Evolutionary conservation across 2,888 invertebrate genomes (phyloP).

Genomic region (Pycnomerus fuliginosus): DNA sequence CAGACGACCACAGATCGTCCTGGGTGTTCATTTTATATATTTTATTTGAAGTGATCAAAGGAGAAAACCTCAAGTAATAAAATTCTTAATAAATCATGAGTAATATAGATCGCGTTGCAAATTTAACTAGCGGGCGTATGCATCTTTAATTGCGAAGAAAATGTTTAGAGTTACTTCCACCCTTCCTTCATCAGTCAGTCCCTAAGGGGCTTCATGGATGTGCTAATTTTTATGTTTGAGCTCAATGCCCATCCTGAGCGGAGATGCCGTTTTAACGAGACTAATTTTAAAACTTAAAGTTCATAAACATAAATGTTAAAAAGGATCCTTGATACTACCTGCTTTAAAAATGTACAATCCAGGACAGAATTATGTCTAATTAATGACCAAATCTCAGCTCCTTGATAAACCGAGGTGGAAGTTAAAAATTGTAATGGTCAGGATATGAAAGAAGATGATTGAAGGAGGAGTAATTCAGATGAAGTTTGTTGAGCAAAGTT

Average conservation of each 20-base stretch:
- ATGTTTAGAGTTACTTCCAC: slow-evolving; percentile 15
- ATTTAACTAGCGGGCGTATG: slow-evolving; percentile 2
- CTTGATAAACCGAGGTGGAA: too few species aligned
- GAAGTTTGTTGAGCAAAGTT: not conserved
- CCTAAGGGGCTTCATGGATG: slow-evolving; percentile 36
- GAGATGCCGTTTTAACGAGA: slow-evolving; percentile 40
- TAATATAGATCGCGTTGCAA: not conserved
- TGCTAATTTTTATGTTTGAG: slow-evolving; percentile 43
- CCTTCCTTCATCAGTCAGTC: slow-evolving; percentile 34
- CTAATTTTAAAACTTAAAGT: slow-evolving; percentile 46
- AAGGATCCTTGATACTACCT: slow-evolving; percentile 24
- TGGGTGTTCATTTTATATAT: slow-evolving; percentile 12
- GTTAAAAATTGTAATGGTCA: too few species aligned
- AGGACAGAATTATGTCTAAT: too few species aligned
- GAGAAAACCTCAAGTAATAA: not conserved
- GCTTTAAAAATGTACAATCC: slow-evolving; percentile 7
- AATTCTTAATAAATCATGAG: not conserved
- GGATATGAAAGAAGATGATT: too few species aligned
- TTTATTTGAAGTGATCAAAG: too few species aligned
- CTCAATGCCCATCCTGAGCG: slow-evolving; percentile 34
- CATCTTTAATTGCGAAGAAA: slow-evolving; percentile 18
- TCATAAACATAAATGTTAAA: slow-evolving; percentile 39
- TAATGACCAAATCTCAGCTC: too few species aligned
- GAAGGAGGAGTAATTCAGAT: too few species aligned
- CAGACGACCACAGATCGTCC: slow-evolving; percentile 18